These are phyloP conservation scores for Hyles euphorbiae DNA, from an alignment of 1,140 invertebrate genomes.

Conservation along the genomic window DNA sequence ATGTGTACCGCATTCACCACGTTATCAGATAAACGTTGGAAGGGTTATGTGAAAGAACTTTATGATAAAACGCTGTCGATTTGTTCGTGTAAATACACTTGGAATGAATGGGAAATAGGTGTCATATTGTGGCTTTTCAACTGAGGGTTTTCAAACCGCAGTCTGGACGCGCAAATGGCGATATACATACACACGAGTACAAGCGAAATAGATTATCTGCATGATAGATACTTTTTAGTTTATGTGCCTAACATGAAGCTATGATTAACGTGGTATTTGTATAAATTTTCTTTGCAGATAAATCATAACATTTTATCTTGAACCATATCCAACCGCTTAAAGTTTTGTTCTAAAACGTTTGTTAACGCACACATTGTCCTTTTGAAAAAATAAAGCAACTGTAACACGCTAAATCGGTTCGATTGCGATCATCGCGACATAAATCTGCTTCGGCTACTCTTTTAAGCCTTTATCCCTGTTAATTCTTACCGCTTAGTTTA, in stretches of 20 bases:
- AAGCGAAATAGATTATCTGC: no score
- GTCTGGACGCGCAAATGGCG: no score
- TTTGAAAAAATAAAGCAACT: constrained; percentile 52
- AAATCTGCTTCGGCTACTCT: constrained; percentile 73
- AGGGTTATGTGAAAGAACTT: constrained; percentile 65
- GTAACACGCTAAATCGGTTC: constrained; percentile 61
- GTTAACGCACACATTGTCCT: constrained; percentile 22
- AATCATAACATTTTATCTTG: no score
- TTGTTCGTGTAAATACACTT: constrained; percentile 55
- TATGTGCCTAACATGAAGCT: no score
- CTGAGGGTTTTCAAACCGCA: no score
- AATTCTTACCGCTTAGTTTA: constrained; percentile 75
- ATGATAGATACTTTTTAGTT: no score
- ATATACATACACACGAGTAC: no score
- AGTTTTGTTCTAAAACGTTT: no score
- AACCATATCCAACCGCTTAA: no score
- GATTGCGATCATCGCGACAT: constrained; percentile 70
- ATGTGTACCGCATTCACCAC: constrained; percentile 60
- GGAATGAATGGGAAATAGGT: constrained; percentile 61
- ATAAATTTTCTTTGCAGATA: no score
- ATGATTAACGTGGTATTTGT: no score
- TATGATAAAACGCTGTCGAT: constrained; percentile 63
- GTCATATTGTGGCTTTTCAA: constrained; percentile 39
- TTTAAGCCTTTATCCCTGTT: constrained; percentile 72
- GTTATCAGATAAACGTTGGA: constrained; percentile 65